These are phyloP conservation scores for Phenganax stokvisi DNA, from an alignment of 92 coral and sea anemone genomes.

Conservation along the genomic window DNA sequence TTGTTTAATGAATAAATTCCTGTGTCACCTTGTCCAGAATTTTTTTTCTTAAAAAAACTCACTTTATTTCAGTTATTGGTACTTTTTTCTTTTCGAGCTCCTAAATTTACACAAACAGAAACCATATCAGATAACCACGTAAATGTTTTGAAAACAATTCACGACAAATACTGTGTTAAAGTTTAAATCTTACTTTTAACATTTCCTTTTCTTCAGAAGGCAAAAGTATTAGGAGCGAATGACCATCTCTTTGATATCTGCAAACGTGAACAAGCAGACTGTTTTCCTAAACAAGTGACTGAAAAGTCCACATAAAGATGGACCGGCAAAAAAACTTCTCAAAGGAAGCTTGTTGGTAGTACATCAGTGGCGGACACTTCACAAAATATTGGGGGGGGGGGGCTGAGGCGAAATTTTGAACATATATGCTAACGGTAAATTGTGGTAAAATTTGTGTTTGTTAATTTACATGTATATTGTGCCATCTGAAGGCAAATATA, in stretches of 20 bases:
- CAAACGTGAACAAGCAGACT: neutral
- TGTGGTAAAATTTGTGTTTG: no score
- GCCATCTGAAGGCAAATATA: no score
- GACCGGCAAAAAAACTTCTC: no score
- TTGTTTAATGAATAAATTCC: neutral
- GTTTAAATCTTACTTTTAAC: constrained; percentile 54
- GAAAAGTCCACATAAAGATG: no score
- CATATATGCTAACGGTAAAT: no score
- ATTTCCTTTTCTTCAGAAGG: constrained; percentile 95
- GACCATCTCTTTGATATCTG: constrained; percentile 88
- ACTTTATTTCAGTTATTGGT: constrained; percentile 83
- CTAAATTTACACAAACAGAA: constrained; percentile 36
- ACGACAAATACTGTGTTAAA: neutral
- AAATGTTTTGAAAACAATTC: neutral
- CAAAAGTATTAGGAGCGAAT: constrained; percentile 69
- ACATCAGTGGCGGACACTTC: no score
- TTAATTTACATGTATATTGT: no score
- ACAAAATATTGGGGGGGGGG: no score
- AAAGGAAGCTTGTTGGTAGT: no score
- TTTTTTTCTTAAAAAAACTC: neutral
- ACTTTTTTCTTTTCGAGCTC: constrained; percentile 79
- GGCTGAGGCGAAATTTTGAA: no score
- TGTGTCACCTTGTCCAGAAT: neutral
- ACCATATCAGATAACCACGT: neutral
- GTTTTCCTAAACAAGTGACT: no score